These are phyloP conservation scores for Platycheirus albimanus DNA, from an alignment of 2,888 invertebrate species.

Conservation along the genomic window DNA sequence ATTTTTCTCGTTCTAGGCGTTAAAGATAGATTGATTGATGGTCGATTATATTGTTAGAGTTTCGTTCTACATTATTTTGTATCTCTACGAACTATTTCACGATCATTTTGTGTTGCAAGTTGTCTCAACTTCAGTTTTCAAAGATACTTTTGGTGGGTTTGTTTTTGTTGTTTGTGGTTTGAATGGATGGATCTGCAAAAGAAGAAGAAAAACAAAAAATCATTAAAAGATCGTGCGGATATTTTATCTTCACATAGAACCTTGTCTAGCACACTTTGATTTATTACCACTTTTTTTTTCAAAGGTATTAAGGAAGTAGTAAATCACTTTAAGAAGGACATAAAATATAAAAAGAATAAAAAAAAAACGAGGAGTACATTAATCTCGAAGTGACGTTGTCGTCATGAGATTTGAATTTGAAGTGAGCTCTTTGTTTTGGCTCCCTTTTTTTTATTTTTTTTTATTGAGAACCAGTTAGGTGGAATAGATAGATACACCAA, in stretches of 20 bases:
- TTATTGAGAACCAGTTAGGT: constrained; percentile 36
- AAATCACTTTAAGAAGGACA: constrained; percentile 49
- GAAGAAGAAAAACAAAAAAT: constrained; percentile 13
- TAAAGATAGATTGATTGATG: constrained; percentile 57
- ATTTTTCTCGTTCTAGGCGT: constrained; percentile 50
- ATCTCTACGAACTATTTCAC: constrained; percentile 49
- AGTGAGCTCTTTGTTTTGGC: constrained; percentile 30
- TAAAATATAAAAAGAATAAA: background rate
- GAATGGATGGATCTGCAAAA: constrained; percentile 55
- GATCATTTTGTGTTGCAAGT: constrained; percentile 41
- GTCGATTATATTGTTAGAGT: constrained; percentile 34
- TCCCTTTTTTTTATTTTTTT: background rate
- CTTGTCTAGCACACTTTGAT: constrained; percentile 53
- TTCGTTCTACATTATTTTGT: constrained; percentile 15
- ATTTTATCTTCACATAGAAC: constrained; percentile 31
- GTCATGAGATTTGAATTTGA: constrained; percentile 41
- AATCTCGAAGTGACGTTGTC: constrained; percentile 34
- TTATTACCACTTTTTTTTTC: constrained; percentile 39
- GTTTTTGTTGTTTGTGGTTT: constrained; percentile 6
- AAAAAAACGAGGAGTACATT: constrained; percentile 12
- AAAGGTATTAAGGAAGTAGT: constrained; percentile 55
- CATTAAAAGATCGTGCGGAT: constrained; percentile 42
- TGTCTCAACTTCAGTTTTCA: constrained; percentile 15
- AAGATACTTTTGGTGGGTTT: constrained; percentile 46
- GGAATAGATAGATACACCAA: too few relatives aligned